These are phyloP conservation scores for Anorthoa munda DNA, from an alignment of 2,888 invertebrate species.

Conservation along the genomic window DNA sequence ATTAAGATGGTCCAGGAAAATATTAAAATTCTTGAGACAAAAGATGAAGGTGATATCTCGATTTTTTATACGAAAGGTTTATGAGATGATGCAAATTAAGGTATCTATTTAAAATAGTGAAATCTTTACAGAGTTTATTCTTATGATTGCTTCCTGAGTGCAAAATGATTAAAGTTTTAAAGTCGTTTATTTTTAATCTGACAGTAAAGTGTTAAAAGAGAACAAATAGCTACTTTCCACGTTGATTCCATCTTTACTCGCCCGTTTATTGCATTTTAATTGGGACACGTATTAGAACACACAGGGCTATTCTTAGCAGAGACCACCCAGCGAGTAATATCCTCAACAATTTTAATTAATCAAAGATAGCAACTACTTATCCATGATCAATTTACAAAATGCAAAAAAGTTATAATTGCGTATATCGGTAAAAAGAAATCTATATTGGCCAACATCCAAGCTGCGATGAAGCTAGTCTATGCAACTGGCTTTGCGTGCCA, in stretches of 20 bases:
- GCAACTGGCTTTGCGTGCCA: constrained; percentile 83
- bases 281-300: constrained; percentile 16
- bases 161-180: not conserved
- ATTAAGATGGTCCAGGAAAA: constrained; percentile 12
- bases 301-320: not conserved
- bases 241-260: not conserved
- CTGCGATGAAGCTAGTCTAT: constrained; percentile 83
- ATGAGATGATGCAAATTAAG: not conserved
- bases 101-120: not conserved
- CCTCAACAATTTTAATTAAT: constrained; percentile 51
- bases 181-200: not conserved
- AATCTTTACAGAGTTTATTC: not conserved
- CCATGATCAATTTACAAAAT: constrained; percentile 59
- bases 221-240: not conserved
- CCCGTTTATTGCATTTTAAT: not conserved
- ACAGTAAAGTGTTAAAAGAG: not conserved
- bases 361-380: constrained; percentile 50
- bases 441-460: constrained; percentile 81
- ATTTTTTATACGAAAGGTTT: not conserved
- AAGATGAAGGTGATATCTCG: not conserved
- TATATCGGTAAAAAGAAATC: constrained; percentile 80
- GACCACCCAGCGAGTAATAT: constrained; percentile 47
- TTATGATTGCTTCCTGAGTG: not conserved
- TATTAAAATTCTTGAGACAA: constrained; percentile 3
- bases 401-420: constrained; percentile 78